phyloP scores from a whole-genome alignment of 2,113 vertebrate genomes.

The Anseranas semipalmata region DNA sequence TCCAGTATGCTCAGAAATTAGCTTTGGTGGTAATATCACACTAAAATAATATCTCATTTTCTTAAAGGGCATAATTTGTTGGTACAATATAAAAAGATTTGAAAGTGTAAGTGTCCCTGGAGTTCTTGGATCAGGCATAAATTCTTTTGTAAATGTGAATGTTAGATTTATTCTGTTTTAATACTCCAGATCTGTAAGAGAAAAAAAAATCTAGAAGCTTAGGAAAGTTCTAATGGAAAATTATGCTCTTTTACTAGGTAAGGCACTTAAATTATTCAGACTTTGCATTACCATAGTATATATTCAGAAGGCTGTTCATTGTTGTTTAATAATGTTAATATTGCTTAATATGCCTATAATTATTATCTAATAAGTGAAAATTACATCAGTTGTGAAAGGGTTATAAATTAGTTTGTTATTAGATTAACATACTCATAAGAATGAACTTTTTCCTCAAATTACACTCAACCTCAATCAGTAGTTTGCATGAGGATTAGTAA shows the following conservation, averaged over 20 bases:
- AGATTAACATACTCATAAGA: not conserved
- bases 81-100: not conserved
- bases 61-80: slow-evolving; percentile 27
- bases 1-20: not conserved
- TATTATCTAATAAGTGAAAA: slow-evolving; percentile 42
- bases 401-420: slow-evolving; percentile 30
- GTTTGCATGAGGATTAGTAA: slow-evolving; percentile 47
- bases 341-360: slow-evolving; percentile 45
- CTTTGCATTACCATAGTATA: not conserved
- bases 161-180: not conserved
- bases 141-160: slow-evolving; percentile 14
- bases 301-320: not conserved
- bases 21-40: not conserved
- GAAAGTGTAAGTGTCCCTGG: not conserved
- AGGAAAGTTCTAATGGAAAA: not conserved
- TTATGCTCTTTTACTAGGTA: not conserved
- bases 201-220: not conserved
- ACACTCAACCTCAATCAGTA: not conserved
- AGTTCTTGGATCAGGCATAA: not conserved
- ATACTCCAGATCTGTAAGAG: not conserved
- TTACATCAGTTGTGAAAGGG: not conserved
- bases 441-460: not conserved
- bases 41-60: slow-evolving; percentile 32
- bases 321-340: slow-evolving; percentile 51
- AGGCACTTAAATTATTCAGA: slow-evolving; percentile 1